Evolutionary conservation across 2,113 vertebrate species (phyloP), one percentile per base, ranked within the genome.

Genomic region (Alces alces): DNA sequence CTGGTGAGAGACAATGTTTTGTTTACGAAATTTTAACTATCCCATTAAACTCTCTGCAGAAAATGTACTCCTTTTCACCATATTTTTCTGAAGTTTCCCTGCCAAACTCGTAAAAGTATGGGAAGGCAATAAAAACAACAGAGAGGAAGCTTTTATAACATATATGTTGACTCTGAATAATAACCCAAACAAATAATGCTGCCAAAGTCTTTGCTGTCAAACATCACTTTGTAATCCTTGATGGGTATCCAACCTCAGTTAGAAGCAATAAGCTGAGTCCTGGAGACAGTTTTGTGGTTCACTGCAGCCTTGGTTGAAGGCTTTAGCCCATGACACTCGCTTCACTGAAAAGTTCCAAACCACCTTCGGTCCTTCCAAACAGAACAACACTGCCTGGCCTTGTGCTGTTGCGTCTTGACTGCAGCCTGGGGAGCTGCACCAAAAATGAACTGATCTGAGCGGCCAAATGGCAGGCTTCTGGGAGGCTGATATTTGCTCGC

Each of bases 121-220:
- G 12, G 52, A 86, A 96, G 15, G 60, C 61, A 95, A 96, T 97
- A 96, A 96, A 96, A 96, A 88, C 27, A 94, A 94, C 96, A 21
- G 39, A 95, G 95, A 92, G 33, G n/a, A 92, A 96, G 70, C 21
- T 80, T 79, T 97, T 92, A 78, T 88, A 91, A 95, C 45, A 73
- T 64, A 45, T 33, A 95, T 52, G 17, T 76, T 94, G 39, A n/a
- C 30, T 91, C 70, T 84, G 36, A 73, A 39, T 80, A 89, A 97
- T 93, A 64, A 52, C 36, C 21, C 50, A 86, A 85, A 96, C 84
- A 86, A 96, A 94, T 89, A 83, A 84, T 50, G 86, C 47, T 76
- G 57, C 39, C 82, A 86, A 80, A 86, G 45, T 47, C 60, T 92
- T 52, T 45, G 57, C 66, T 91, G 47, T 91, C 82, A 91, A 83